Evolutionary conservation across 2,797 vertebrate species (phyloP), one percentile per base, ranked within the genome.

Genomic region (Halcyon chelicuti): DNA sequence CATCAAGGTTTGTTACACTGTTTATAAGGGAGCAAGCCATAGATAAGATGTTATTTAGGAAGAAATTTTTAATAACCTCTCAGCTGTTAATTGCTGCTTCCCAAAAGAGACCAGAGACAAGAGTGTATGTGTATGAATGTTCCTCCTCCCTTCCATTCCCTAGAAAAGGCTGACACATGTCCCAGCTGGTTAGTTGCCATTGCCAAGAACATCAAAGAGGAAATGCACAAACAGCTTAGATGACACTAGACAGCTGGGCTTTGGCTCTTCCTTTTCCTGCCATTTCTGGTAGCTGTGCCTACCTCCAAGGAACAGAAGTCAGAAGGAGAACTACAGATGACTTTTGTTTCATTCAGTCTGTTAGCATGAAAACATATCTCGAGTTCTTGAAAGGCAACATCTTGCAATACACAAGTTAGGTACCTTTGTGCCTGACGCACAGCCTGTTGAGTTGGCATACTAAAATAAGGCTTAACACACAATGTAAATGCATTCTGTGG

Each of bases 131-230:
- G 63, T 73, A 74, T 94, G 91, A 96, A 94, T 86, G 95, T 95
- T 94, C 68, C 91, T 95, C 91, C 85, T 95, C 94, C 86, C 47
- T 82, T 94, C 81, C 75, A 86, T 93, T 93, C 91, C 90, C 47
- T 13, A 4, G 89, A 89, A 94, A 93, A 84, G 92, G 93, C 94
- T 96, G 95, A 91, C 95, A 96, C 81, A 79, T 5, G n/a, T 94
- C 93, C 94, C 95, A 96, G 96, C 89, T 97, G 94, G 94, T 92
- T 93, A 42, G 93, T 37, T 94, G 91, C 96, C 94, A 97, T 83
- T 97, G 95, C 96, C 95, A 96, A 94, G 87, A 93, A 91, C 94
- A 96, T 95, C 93, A 97, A 96, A 96, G 91, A 95, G 93, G 94
- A 95, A 97, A 95, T 68, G 76, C 84, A 94, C 91, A 95, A 95